phyloP scores from a whole-genome alignment of 37 sponge, comb jelly and placozoan genomes.

The Halisarca cf. caerulea region DNA sequence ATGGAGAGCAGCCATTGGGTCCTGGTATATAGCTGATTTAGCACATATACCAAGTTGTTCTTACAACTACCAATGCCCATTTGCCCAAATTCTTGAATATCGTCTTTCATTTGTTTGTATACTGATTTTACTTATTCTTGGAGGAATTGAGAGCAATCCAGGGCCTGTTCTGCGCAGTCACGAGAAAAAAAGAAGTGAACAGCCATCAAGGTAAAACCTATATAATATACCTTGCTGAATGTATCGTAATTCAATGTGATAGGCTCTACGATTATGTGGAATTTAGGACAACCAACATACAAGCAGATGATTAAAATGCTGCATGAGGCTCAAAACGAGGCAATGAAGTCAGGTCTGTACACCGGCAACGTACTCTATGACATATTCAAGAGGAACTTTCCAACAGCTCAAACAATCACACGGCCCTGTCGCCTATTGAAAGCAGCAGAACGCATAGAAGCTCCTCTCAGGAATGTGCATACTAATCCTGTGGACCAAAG shows the following conservation, averaged over 20 bases:
- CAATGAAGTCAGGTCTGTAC: background rate
- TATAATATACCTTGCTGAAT: background rate
- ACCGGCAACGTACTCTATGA: background rate
- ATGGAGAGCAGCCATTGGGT: too few species aligned
- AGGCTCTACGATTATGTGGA: background rate
- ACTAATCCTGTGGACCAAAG: background rate
- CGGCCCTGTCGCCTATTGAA: background rate
- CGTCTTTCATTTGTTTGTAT: background rate
- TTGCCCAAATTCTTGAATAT: too few species aligned
- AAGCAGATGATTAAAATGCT: background rate
- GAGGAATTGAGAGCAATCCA: background rate
- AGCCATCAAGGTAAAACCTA: background rate
- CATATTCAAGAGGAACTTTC: background rate
- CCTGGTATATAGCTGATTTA: too few species aligned
- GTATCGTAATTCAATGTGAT: background rate
- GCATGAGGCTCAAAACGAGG: background rate
- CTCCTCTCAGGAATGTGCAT: background rate
- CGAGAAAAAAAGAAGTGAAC: background rate
- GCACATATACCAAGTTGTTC: too few species aligned
- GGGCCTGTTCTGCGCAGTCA: background rate
- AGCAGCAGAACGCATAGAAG: background rate
- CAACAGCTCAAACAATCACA: background rate
- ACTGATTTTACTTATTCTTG: background rate
- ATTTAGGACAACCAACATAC: background rate
- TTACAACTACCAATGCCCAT: too few species aligned